Conservation (phyloP, 2,113 vertebrate species). For the Rhinopomastus cyanomelas region DNA sequence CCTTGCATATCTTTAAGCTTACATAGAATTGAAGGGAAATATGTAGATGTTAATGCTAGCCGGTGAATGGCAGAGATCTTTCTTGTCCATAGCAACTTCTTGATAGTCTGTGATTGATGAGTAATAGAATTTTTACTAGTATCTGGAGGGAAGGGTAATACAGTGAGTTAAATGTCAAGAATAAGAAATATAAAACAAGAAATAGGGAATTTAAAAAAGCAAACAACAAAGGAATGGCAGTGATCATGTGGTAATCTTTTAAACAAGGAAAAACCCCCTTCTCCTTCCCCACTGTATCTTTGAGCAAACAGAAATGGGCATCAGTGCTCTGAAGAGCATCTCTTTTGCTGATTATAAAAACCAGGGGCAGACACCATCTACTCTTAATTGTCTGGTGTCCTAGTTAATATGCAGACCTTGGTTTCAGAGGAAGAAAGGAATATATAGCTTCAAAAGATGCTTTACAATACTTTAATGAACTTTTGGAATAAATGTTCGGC, state of each 20-base stretch:
- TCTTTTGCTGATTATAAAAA: neutral
- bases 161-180: neutral
- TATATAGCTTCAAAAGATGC: neutral
- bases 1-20: neutral
- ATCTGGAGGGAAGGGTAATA: neutral
- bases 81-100: neutral
- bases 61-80: neutral
- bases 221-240: neutral
- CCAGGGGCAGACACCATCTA: neutral
- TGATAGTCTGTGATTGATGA: neutral
- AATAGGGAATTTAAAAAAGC: neutral
- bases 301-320: neutral
- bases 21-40: neutral
- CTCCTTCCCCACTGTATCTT: neutral
- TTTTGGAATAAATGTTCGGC: neutral
- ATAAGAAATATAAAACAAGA: neutral
- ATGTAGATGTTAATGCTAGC: neutral
- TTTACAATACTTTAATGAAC: neutral
- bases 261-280: neutral
- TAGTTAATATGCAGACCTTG: neutral
- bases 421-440: neutral
- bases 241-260: neutral
- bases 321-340: neutral
- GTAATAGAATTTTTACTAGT: neutral
- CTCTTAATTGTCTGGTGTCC: neutral